phyloP scores from a whole-genome alignment of 2,113 vertebrate species.

The Podarcis muralis region DNA sequence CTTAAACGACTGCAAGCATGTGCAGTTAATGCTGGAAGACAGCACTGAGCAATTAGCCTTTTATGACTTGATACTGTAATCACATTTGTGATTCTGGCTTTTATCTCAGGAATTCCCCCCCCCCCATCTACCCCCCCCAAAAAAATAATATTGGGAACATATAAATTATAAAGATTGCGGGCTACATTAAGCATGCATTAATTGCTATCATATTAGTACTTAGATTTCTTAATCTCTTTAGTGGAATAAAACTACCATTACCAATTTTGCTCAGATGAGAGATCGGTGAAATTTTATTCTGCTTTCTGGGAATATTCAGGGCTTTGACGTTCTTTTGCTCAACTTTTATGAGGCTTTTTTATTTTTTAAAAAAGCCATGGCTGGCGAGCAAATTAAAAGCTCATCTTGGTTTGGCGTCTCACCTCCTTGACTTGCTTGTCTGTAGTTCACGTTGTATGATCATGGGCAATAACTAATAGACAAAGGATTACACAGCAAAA shows the following conservation, averaged over 20 bases:
- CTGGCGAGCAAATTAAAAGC: too few species aligned
- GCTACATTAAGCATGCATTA: background rate
- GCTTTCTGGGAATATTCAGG: background rate
- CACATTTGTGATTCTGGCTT: background rate
- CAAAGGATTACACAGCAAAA: background rate
- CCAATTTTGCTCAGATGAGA: background rate
- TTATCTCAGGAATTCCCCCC: background rate
- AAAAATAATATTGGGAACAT: background rate
- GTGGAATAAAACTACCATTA: background rate
- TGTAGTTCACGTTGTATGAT: too few species aligned
- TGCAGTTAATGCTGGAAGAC: slow-evolving; percentile 22
- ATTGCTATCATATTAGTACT: background rate
- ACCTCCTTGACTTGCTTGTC: too few species aligned
- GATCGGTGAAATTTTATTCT: background rate
- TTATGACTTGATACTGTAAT: slow-evolving; percentile 10
- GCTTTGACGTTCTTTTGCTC: background rate
- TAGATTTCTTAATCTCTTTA: background rate
- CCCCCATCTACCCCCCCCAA: background rate
- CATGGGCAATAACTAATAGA: background rate
- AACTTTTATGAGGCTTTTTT: too few species aligned
- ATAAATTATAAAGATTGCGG: background rate
- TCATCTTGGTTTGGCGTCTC: too few species aligned
- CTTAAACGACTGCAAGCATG: background rate
- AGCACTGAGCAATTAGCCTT: slow-evolving; percentile 10
- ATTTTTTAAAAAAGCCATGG: too few species aligned